These are phyloP conservation scores for Cheumatopsyche charites DNA, from an alignment of 1,140 invertebrate genomes.

Conservation along the genomic window DNA sequence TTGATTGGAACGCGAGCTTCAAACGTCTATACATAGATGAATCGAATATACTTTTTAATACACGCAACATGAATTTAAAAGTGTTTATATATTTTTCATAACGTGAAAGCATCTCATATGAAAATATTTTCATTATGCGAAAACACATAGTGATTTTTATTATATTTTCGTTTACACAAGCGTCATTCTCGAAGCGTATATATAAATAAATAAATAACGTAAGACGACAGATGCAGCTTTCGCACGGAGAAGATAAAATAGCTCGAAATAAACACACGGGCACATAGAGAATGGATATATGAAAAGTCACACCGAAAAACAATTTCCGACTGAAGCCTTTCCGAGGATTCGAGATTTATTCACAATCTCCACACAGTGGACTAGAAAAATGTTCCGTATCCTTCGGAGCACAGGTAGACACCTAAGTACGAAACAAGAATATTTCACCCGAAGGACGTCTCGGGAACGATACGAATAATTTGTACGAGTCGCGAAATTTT, in stretches of 20 bases:
- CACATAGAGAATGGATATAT: not conserved
- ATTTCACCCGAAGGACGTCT: not conserved
- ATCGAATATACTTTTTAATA: no score
- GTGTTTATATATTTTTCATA: no score
- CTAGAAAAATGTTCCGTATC: conserved; percentile 3
- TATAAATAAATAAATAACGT: not conserved
- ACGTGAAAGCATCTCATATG: no score
- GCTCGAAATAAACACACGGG: not conserved
- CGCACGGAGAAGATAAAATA: not conserved
- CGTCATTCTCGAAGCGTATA: not conserved
- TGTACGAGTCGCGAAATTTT: not conserved
- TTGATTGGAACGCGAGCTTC: no score
- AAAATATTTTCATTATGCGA: no score
- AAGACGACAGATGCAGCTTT: not conserved
- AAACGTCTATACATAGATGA: no score
- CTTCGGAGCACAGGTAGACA: conserved; percentile 20
- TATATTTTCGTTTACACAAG: no score
- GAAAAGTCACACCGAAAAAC: conserved; percentile 29
- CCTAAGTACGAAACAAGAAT: no score
- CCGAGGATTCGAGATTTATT: conserved; percentile 37
- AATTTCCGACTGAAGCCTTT: conserved; percentile 27
- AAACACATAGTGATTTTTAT: no score
- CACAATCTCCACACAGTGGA: conserved; percentile 17
- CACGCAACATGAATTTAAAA: no score
- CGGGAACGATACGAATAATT: no score